A percentile compares a stretch with the other conserved stretches of the same genome.
Conservation (phyloP, 2,888 invertebrate genomes). For the Lumbricus terrestris region DNA sequence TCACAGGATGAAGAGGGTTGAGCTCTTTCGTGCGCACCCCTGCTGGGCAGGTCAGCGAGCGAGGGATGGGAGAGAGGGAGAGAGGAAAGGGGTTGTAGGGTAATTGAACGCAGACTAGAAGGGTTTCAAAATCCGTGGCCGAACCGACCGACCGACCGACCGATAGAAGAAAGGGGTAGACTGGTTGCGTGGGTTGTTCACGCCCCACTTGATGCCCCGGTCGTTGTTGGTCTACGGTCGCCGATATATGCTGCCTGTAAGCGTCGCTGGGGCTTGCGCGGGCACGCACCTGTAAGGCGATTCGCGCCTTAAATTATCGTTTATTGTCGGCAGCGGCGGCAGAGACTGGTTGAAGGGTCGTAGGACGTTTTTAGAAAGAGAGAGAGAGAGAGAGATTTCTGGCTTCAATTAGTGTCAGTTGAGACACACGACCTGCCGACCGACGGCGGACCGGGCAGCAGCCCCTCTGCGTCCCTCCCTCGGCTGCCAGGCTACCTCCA, state of each 20-base stretch:
- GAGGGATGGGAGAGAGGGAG: background rate
- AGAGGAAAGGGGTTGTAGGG: background rate
- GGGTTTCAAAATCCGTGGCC: background rate
- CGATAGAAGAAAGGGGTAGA: background rate
- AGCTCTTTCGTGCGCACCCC: background rate
- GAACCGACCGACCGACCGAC: background rate
- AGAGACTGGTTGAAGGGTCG: background rate
- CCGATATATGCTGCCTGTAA: background rate
- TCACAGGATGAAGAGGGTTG: background rate
- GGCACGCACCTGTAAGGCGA: background rate
- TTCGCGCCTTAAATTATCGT: slow-evolving; percentile 3
- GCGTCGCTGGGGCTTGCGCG: background rate
- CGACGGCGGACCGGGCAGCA: background rate
- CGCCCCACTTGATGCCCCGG: slow-evolving; percentile 3
- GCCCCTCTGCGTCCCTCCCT: too few species aligned
- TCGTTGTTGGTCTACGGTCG: background rate
- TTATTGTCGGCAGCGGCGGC: background rate
- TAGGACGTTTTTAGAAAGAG: background rate
- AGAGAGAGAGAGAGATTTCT: background rate
- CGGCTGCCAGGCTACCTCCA: too few species aligned
- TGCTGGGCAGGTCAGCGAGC: background rate
- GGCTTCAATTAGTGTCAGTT: slow-evolving; percentile 3
- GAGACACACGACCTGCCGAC: background rate
- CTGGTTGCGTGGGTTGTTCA: background rate
- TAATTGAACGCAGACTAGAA: slow-evolving; percentile 3